A percentile compares a stretch with the other conserved stretches of the same genome.
phyloP scores from a whole-genome alignment of 1,140 invertebrate genomes.

The Aphis gossypii region DNA sequence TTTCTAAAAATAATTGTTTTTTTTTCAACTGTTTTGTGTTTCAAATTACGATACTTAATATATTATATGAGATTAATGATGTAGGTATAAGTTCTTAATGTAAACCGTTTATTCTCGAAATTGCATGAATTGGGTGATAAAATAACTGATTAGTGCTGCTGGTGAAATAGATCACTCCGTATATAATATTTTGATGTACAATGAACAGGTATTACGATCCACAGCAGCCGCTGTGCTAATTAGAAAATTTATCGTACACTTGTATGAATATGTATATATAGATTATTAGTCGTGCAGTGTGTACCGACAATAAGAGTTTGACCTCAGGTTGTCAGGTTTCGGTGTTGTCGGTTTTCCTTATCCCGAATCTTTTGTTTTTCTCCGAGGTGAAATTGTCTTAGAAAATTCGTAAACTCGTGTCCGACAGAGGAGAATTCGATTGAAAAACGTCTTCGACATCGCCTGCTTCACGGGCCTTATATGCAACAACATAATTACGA shows the following conservation, averaged over 20 bases:
- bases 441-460: background rate
- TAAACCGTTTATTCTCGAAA: background rate
- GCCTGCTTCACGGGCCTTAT: background rate
- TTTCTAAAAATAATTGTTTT: background rate
- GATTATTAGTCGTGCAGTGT: background rate
- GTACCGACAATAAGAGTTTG: background rate
- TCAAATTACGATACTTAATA: background rate
- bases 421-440: background rate
- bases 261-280: background rate
- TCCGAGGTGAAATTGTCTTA: constrained; percentile 40
- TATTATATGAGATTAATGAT: background rate
- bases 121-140: background rate
- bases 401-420: background rate
- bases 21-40: background rate
- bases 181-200: background rate
- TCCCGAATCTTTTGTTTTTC: background rate
- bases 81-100: background rate
- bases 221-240: background rate
- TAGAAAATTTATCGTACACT: constrained; percentile 6
- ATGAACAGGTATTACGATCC: background rate
- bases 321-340: constrained; percentile 27
- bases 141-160: background rate
- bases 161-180: background rate
- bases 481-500: background rate
- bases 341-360: background rate